Evolutionary conservation across 2,113 vertebrate genomes (phyloP).

Genomic region (Colossoma macropomum): DNA sequence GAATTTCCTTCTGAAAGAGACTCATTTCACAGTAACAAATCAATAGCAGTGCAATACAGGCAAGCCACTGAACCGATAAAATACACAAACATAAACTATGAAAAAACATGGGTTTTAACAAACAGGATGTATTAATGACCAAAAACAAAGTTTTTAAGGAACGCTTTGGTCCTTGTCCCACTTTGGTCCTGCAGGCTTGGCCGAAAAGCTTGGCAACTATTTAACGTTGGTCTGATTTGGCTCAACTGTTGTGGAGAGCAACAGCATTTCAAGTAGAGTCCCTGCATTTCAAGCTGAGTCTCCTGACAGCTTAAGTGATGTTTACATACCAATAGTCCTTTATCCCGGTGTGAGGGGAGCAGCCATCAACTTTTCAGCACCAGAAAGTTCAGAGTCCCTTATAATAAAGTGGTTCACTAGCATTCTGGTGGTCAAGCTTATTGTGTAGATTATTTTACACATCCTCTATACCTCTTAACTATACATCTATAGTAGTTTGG

Average conservation of each 20-base stretch:
- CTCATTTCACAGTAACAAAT: conserved; percentile 26
- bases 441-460: neutral
- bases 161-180: conserved; percentile 9
- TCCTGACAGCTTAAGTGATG: neutral
- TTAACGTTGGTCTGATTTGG: neutral
- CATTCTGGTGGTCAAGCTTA: neutral
- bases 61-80: neutral
- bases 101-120: neutral
- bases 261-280: conserved; percentile 6
- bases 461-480: neutral
- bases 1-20: neutral
- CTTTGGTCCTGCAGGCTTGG: conserved; percentile 12
- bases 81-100: neutral
- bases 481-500: neutral
- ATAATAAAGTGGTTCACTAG: neutral
- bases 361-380: conserved; percentile 2
- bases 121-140: neutral
- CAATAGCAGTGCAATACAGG: conserved; percentile 2
- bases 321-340: conserved; percentile 4
- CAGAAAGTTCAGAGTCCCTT: neutral
- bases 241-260: neutral
- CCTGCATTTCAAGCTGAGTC: conserved; percentile 1
- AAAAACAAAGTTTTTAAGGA: neutral
- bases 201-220: conserved; percentile 12
- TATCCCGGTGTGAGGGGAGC: neutral